Base-by-base conservation (phyloP, 2,113 vertebrate genomes). In the Spermophilus dauricus region DNA sequence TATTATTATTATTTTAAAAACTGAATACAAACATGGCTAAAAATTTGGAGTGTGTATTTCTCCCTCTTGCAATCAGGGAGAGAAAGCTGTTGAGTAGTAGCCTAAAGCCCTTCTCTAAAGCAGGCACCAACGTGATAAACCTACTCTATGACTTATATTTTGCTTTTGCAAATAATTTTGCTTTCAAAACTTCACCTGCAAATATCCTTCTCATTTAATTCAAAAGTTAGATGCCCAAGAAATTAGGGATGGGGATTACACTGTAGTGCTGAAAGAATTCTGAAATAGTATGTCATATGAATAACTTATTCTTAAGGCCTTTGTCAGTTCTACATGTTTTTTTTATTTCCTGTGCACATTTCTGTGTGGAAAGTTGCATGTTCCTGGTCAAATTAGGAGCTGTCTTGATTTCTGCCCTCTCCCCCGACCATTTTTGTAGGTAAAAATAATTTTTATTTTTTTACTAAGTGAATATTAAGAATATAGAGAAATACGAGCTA, bases 371-470 rank as follows among this genome's bases (percentile, higher is more conserved):
- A 86, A 75, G 45, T 76, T 89, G 76, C 5, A 39, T 61, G 34
- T 88, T 97, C n/a, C n/a, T 86, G 16, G 24, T 88, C 45, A 94
- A 63, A 84, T 10, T 72, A 30, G 34, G 28, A 53, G 20, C 18
- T 81, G 45, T 85, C 48, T 82, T 53, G 37, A 86, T 34, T 77
- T 6, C 56, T 58, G 56, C 14, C 20, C 3, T 8, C 7, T 1
- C 14, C 8, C 12, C 45, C 1, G 8, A 45, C 45, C 53, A 22
- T 75, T 81, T 92, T 82, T 89, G 3, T 94, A 81, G 28, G 56
- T 84, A 88, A 92, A 92, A 94, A 80, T 95, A 72, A 63, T 48
- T 94, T 94, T 95, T 8, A 26, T 95, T 45, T 96, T 86, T 37
- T 77, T 92, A n/a, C 8, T 30, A 90, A 67, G 24, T 58, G 34